Evolutionary conservation across 2,888 invertebrate species (phyloP).

Genomic region (Panzeria rudis): DNA sequence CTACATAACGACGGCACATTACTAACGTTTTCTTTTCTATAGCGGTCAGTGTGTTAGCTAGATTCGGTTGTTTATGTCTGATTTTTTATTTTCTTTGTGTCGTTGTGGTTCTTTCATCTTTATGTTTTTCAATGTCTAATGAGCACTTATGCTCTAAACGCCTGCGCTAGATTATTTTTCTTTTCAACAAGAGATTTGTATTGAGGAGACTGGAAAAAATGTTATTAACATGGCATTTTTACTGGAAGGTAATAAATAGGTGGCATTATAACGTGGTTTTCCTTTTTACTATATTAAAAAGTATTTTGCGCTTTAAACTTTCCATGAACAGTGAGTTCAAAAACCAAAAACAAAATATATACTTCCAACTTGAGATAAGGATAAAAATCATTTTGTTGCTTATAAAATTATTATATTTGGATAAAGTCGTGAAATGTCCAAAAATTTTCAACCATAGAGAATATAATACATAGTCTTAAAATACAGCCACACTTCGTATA

Average conservation of each 20-base stretch:
- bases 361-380: not conserved
- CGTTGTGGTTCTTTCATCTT: conserved; percentile 17
- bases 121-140: conserved; percentile 56
- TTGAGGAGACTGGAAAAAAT: conserved; percentile 66
- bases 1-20: conserved; percentile 41
- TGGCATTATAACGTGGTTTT: not conserved
- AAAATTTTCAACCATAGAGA: too few species aligned
- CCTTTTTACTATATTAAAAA: not conserved
- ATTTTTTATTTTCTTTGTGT: conserved; percentile 9
- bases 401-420: too few species aligned
- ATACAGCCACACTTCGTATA: too few species aligned
- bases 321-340: not conserved
- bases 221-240: conserved; percentile 30
- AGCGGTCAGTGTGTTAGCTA: conserved; percentile 71
- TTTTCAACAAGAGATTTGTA: not conserved
- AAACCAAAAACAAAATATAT: not conserved
- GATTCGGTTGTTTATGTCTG: conserved; percentile 55
- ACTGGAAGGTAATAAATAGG: not conserved
- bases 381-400: too few species aligned
- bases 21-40: conserved; percentile 57
- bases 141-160: not conserved
- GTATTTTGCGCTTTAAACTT: not conserved
- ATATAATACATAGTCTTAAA: too few species aligned
- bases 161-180: conserved; percentile 26
- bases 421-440: too few species aligned